Percentiles rank a stretch among this genome's conserved stretches.
Evolutionary conservation across 2,797 vertebrate species (phyloP).

Genomic region (Pyrocephalus nanus): DNA sequence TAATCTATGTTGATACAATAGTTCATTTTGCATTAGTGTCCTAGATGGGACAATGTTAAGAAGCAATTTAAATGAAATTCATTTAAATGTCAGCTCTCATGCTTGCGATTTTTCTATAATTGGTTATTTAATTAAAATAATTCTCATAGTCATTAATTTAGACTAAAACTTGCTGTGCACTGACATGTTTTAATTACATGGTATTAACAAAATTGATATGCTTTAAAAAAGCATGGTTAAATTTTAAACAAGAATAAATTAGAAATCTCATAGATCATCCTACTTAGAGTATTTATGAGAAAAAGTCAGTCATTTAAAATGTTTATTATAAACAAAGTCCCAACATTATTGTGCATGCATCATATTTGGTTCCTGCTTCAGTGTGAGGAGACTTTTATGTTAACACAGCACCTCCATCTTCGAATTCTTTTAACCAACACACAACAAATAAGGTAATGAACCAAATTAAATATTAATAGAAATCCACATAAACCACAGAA

Average conservation of each 20-base stretch:
- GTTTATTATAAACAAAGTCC: constrained; percentile 82
- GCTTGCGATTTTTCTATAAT: constrained; percentile 99
- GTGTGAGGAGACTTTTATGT: constrained; percentile 63
- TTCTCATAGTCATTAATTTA: constrained; percentile 99
- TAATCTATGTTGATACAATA: constrained; percentile 99
- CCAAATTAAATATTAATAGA: constrained; percentile 71
- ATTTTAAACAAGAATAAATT: constrained; percentile 99
- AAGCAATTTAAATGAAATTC: constrained; percentile 99
- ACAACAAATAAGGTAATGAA: constrained; percentile 71
- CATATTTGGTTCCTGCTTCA: constrained; percentile 53
- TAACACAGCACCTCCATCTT: constrained; percentile 40
- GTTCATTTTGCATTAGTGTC: constrained; percentile 99
- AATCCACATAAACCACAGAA: constrained; percentile 55
- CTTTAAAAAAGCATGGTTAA: constrained; percentile 99
- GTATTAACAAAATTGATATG: constrained; percentile 99
- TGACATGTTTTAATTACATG: constrained; percentile 99
- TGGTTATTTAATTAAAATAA: constrained; percentile 99
- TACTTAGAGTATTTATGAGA: constrained; percentile 82
- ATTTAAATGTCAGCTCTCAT: constrained; percentile 99
- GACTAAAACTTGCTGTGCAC: constrained; percentile 99
- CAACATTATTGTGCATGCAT: constrained; percentile 59
- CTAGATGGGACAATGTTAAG: constrained; percentile 99
- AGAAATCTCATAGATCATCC: constrained; percentile 99
- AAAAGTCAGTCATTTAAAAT: constrained; percentile 82
- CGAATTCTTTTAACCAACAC: constrained; percentile 68